Evolutionary conservation across 2,113 vertebrate species (phyloP), one percentile per base, ranked within the genome.

Genomic region (Lycaon pictus): DNA sequence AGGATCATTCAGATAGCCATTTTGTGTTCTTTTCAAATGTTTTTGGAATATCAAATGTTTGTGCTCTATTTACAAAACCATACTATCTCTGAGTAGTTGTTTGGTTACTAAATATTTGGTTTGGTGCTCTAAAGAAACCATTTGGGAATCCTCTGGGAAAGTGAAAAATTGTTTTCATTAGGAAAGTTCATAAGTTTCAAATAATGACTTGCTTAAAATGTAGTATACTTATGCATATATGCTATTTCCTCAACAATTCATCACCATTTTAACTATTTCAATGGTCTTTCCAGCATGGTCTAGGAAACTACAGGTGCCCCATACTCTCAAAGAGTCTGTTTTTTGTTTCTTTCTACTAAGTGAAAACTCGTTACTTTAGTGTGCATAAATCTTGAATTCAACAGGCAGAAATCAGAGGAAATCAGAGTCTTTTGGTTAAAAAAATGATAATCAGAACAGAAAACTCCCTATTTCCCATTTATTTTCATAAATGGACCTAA

Each of bases 401-500:
- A 67, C 13, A 60, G 9, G 8, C 37, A 91, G 43, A 93, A 96
- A 87, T 55, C 29, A 51, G 11, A 43, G 43, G 43, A 43, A 43
- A 43, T 43, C 43, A 53, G 4, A 56, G 19, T 63, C 29, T 90
- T 79, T 71, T 7, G 27, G 7, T 87, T 76, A 77, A 77, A 69
- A 92, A 5, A 95, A 82, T 10, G 74, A 72, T 19, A 32, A 88
- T 56, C 27, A 29, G 17, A 87, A 95, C 0, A 72, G 37, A 48
- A 83, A 94, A 80, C 22, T 81, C 23, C 29, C 13, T 25, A 32
- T 60, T 86, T 90, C 35, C 90, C 79, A 96, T 72, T 89, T 82
- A 88, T 11, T 56, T 93, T 77, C 69, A 90, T 51, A 79, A 65
- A 69, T 15, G 74, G 58, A 62, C 10, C 23, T 62, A 72, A 58